Evolutionary conservation across 2,113 vertebrate genomes (phyloP).

Genomic region (Cephalopterus ornatus): DNA sequence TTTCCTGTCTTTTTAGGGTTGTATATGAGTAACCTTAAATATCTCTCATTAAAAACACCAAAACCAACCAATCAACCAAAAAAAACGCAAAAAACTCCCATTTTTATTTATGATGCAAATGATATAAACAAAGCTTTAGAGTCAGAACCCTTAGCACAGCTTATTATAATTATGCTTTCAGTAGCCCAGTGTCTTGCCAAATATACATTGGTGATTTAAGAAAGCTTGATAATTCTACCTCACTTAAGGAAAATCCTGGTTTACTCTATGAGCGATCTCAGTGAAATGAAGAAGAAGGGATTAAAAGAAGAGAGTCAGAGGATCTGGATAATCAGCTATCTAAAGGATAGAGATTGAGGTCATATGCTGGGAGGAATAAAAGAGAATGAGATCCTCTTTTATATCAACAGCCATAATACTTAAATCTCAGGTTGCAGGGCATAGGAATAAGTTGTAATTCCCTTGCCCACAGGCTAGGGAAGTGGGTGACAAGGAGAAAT

Average conservation of each 20-base stretch:
- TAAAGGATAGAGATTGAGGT: background rate
- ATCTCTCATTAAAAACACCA: background rate
- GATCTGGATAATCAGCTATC: constrained; percentile 22
- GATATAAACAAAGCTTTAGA: background rate
- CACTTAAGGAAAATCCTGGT: constrained; percentile 1
- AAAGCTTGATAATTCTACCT: background rate
- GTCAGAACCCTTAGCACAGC: background rate
- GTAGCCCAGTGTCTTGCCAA: background rate
- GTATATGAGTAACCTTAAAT: background rate
- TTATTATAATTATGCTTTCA: background rate
- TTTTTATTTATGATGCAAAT: background rate
- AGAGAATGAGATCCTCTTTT: constrained; percentile 16
- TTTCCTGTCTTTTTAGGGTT: background rate
- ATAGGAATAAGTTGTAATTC: constrained; percentile 7
- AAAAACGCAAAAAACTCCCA: fast-evolving
- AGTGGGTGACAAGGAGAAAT: background rate
- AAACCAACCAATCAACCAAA: background rate
- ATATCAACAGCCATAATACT: background rate
- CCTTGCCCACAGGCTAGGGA: background rate
- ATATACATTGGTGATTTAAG: background rate
- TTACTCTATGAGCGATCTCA: background rate
- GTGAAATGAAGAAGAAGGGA: constrained; percentile 25
- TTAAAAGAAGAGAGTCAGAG: constrained; percentile 6
- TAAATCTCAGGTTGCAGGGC: constrained; percentile 1
- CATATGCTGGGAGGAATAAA: constrained; percentile 7